phyloP scores from a whole-genome alignment of 2,113 vertebrate species.

The Mormoops blainvillei region DNA sequence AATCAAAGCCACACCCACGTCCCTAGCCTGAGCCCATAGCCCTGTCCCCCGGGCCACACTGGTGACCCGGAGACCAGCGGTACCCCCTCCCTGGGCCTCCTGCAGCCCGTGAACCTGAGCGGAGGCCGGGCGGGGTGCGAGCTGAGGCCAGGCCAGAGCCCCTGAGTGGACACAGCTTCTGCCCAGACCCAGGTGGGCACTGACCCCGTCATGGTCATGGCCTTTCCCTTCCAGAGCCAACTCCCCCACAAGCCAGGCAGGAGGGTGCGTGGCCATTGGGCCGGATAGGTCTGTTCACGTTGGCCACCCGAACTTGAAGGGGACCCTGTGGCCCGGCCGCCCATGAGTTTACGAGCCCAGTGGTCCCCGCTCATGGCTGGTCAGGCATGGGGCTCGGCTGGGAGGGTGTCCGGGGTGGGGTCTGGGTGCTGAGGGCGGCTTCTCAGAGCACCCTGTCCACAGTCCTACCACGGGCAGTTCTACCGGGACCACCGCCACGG shows the following conservation, averaged over 20 bases:
- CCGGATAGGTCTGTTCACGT: background rate
- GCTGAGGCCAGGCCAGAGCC: background rate
- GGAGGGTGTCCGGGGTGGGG: background rate
- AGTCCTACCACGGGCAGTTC: conserved; percentile 87
- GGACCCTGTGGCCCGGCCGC: background rate
- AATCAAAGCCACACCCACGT: background rate
- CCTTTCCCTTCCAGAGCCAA: background rate
- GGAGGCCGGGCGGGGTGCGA: background rate
- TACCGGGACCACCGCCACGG: conserved; percentile 88
- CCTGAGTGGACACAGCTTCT: background rate
- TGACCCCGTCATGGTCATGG: no score
- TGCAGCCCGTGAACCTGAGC: background rate
- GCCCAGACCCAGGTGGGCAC: background rate
- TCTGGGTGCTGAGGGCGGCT: background rate
- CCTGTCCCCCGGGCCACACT: background rate
- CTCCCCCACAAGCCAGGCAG: background rate
- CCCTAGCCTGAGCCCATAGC: background rate
- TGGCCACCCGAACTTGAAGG: background rate
- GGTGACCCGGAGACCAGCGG: accelerated
- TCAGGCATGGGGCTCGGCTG: background rate
- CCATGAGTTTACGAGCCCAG: accelerated
- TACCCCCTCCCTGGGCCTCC: no score
- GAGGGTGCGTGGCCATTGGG: accelerated
- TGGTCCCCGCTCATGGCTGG: background rate
- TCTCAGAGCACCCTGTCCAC: background rate